Evolutionary conservation across 2,797 vertebrate species (phyloP).

Genomic region (Enteromius thamalakanensis): DNA sequence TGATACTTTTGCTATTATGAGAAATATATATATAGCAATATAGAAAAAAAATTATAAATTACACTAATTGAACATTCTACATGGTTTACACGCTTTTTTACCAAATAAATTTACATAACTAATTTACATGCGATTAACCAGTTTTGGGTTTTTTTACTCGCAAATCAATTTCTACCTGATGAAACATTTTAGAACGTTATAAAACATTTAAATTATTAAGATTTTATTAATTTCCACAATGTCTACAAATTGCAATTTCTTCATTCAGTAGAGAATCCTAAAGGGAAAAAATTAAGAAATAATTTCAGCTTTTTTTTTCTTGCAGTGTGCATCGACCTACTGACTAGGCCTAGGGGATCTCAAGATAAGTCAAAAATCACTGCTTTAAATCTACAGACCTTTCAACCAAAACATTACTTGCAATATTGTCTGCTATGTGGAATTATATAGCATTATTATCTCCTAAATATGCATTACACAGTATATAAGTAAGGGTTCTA

Average conservation of each 20-base stretch:
- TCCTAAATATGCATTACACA: background rate
- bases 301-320: background rate
- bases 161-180: background rate
- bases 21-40: background rate
- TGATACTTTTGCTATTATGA: background rate
- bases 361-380: background rate
- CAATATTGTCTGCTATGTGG: background rate
- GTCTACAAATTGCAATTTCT: background rate
- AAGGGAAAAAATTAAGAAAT: background rate
- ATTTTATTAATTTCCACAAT: background rate
- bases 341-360: too few species aligned
- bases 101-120: background rate
- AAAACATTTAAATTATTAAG: background rate
- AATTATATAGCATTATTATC: background rate
- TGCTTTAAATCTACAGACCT: background rate
- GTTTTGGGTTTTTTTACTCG: too few species aligned
- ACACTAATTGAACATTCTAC: background rate
- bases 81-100: background rate
- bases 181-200: background rate
- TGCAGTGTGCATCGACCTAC: too few species aligned
- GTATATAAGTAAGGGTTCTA: constrained; percentile 54
- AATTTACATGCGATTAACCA: background rate
- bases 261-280: background rate
- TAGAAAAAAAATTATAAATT: background rate
- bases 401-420: background rate